These are phyloP conservation scores for Ascaphus truei DNA, from an alignment of 2,113 vertebrate genomes.

Conservation along the genomic window DNA sequence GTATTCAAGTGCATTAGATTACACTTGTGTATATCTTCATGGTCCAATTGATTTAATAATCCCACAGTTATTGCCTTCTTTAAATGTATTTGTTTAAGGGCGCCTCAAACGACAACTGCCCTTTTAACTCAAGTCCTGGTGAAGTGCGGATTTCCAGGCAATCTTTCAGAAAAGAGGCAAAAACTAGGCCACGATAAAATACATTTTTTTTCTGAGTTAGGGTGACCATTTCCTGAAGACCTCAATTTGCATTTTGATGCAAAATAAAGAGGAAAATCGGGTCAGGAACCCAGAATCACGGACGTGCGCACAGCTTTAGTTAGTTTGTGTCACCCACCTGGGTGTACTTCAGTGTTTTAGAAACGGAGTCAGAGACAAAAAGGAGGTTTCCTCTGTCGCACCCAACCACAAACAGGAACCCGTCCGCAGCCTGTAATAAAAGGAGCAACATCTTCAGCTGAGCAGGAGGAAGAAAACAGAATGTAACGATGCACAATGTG, in stretches of 20 bases:
- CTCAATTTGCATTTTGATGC: neutral
- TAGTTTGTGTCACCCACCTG: constrained; percentile 58
- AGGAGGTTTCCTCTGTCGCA: constrained; percentile 88
- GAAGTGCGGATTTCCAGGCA: neutral
- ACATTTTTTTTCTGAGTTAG: constrained; percentile 1
- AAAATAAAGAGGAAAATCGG: neutral
- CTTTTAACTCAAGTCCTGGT: too few species aligned
- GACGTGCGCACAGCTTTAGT: neutral
- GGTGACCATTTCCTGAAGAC: constrained; percentile 11
- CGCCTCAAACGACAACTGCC: too few species aligned
- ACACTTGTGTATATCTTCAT: too few species aligned
- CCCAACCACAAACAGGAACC: constrained; percentile 88
- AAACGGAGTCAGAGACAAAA: constrained; percentile 87
- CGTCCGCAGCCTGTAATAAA: constrained; percentile 78
- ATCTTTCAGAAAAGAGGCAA: neutral
- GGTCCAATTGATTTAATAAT: too few species aligned
- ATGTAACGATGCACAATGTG: too few species aligned
- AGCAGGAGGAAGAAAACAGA: neutral
- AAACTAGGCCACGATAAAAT: constrained; percentile 38
- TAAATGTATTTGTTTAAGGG: too few species aligned
- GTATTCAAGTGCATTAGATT: too few species aligned
- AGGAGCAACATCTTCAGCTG: too few species aligned
- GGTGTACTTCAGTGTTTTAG: constrained; percentile 83
- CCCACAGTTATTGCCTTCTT: too few species aligned
- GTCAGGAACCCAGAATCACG: neutral